Evolutionary conservation across 2,888 invertebrate genomes (phyloP), one percentile per base, ranked within the genome.

Genomic region (Mesorhabditis sp.): DNA sequence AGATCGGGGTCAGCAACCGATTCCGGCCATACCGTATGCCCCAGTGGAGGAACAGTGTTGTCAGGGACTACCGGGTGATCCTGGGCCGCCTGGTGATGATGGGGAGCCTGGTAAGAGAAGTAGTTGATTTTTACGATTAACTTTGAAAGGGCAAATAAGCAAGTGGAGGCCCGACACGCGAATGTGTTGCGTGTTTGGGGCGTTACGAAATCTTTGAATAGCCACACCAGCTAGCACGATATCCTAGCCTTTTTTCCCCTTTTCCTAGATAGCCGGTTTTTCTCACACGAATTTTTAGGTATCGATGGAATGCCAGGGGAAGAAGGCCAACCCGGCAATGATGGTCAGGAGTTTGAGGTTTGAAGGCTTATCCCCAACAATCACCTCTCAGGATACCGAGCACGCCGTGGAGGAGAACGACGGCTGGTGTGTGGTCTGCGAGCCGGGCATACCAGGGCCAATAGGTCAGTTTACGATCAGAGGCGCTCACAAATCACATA

Each of bases 341-440:
- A 50, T 50, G 58, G 58, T 13, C 58, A 50, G n/a, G 58, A 50
- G 7, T 50, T 50, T n/a, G 58, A n/a, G n/a, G 58, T 50, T 13
- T n/a, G 58, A 50, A 50, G 7, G 7, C 58, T 50, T 50, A 50
- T 50, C 7, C 7, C 58, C n/a, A n/a, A n/a, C n/a, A n/a, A n/a
- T n/a, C n/a, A 50, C n/a, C 2, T 2, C 58, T 2, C 7, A n/a
- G 58, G n/a, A n/a, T n/a, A 13, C 58, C 58, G 58, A 50, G 58
- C n/a, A 13, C 7, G 58, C 10, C 58, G 58, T n/a, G 2, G 58
- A 50, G 58, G 58, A 50, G 58, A 28, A 28, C 28, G 58, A 50
- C 58, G 58, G 58, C 58, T 50, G 58, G 58, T 50, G 58, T n/a
- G n/a, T 50, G 58, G n/a, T 50, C n/a, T 50, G 58, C 58, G 58